Conservation (phyloP, 2,888 invertebrate genomes). For the Sinelater perroti region DNA sequence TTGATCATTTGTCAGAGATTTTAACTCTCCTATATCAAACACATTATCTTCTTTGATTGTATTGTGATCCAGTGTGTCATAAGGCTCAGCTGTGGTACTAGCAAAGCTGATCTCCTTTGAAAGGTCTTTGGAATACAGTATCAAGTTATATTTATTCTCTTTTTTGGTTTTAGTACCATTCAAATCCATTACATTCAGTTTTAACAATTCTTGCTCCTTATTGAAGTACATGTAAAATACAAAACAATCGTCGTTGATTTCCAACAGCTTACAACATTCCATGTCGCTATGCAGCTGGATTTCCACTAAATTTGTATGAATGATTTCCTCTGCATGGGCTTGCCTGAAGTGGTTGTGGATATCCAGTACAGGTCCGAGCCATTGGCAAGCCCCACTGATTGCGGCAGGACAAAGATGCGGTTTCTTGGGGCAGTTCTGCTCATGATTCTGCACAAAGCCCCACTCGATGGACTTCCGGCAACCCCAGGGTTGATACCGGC, state of each 20-base stretch:
- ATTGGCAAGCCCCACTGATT: background rate
- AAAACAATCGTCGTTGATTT: background rate
- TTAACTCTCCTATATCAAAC: background rate
- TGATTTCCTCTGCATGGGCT: background rate
- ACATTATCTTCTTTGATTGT: background rate
- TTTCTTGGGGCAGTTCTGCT: constrained; percentile 1
- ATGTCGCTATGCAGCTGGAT: background rate
- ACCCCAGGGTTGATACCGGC: constrained; percentile 7
- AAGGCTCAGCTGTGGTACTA: background rate
- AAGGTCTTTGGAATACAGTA: background rate
- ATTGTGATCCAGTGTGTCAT: constrained; percentile 6
- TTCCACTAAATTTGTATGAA: background rate
- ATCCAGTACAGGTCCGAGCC: background rate
- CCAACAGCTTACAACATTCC: constrained; percentile 4
- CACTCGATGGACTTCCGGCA: constrained; percentile 1
- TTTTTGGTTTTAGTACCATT: background rate
- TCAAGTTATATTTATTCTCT: background rate
- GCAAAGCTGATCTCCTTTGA: background rate
- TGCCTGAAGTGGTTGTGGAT: background rate
- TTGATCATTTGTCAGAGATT: background rate
- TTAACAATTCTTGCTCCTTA: background rate
- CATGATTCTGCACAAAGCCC: background rate
- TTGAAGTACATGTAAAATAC: constrained; percentile 7
- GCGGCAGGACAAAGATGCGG: background rate
- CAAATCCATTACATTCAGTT: background rate